Percentiles rank a stretch among this genome's conserved stretches.
phyloP scores from a whole-genome alignment of 2,113 vertebrate species.

The Rhinopithecus roxellana region DNA sequence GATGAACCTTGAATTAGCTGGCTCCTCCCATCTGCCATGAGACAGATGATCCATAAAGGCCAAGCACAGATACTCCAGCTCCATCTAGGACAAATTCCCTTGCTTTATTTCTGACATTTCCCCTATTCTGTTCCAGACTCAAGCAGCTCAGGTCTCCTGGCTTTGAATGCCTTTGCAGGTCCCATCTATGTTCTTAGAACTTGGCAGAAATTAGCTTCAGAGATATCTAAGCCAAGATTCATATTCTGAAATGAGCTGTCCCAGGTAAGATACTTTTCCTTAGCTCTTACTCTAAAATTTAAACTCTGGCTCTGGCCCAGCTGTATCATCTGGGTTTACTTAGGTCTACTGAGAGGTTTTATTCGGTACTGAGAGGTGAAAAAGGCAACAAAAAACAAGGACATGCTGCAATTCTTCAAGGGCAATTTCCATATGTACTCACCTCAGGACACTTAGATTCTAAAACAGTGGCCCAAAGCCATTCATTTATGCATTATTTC shows the following conservation, averaged over 20 bases:
- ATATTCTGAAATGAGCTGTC: not conserved
- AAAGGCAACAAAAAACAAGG: not conserved
- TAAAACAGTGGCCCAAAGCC: not conserved
- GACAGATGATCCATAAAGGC: not conserved
- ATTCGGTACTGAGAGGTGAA: not conserved
- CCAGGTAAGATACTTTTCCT: not conserved
- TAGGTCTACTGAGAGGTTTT: not conserved
- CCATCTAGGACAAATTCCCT: not conserved
- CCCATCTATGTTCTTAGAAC: not conserved
- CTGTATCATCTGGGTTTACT: not conserved
- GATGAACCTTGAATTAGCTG: not conserved
- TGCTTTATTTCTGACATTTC: not conserved
- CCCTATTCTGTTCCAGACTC: not conserved
- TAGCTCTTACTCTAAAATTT: not conserved
- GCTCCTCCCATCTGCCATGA: not conserved
- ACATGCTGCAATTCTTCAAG: not conserved
- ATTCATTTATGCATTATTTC: not conserved
- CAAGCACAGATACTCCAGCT: not conserved
- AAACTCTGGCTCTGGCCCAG: not conserved
- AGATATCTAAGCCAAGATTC: not conserved
- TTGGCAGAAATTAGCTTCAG: not conserved
- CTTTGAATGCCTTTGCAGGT: not conserved
- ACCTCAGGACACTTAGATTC: not conserved
- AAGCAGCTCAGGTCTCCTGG: not conserved
- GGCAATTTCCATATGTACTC: not conserved